Evolutionary conservation across 2,888 invertebrate genomes (phyloP).

Genomic region (Melangyna quadrimaculata): DNA sequence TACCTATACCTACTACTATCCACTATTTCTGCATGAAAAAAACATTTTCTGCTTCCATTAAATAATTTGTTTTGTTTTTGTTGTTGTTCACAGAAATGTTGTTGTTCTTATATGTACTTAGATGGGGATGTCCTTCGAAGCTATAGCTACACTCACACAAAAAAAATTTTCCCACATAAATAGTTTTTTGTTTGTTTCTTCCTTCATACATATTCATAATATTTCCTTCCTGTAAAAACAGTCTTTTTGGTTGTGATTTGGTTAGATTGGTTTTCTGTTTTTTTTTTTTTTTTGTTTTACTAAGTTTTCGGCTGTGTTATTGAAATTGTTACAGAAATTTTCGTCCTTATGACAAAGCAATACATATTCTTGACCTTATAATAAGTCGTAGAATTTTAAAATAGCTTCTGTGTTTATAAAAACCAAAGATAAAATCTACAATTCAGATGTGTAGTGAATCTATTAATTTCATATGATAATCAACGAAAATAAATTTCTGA

Average conservation of each 20-base stretch:
- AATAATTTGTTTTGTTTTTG: constrained; percentile 21
- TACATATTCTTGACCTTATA: too few species aligned
- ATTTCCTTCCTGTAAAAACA: not conserved
- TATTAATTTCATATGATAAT: too few species aligned
- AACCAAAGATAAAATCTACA: too few species aligned
- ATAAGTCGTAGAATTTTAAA: too few species aligned
- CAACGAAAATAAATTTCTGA: too few species aligned
- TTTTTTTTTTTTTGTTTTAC: too few species aligned
- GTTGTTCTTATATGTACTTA: too few species aligned
- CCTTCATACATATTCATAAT: not conserved
- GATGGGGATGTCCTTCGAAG: not conserved
- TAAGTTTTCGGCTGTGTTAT: too few species aligned
- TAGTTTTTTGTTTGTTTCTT: not conserved
- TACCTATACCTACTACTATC: not conserved
- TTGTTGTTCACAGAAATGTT: not conserved
- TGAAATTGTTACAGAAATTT: not conserved
- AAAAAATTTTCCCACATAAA: not conserved
- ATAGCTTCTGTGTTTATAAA: too few species aligned
- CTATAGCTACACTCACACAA: not conserved
- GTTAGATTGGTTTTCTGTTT: too few species aligned
- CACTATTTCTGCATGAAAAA: constrained; percentile 21
- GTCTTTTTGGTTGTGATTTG: not conserved
- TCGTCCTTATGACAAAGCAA: not conserved
- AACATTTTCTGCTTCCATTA: constrained; percentile 8
- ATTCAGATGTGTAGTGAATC: too few species aligned